phyloP scores from a whole-genome alignment of 35 echinoderm and acorn worm genomes.

The Holothuria glaberrima region DNA sequence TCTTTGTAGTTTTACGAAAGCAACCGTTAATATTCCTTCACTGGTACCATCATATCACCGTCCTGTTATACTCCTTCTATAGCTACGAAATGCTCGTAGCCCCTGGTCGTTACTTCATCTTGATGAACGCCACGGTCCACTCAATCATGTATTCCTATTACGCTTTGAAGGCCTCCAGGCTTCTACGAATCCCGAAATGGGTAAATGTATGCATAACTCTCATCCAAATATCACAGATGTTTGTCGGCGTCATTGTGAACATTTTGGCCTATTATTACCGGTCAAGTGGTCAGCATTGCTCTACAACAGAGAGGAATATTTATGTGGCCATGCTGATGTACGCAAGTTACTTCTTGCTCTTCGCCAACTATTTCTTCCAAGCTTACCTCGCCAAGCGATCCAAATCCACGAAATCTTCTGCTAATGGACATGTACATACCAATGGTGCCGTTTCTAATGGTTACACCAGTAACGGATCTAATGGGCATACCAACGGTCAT shows the following conservation, averaged over 20 bases:
- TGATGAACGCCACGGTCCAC: slow-evolving; percentile 83
- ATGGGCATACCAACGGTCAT: not conserved
- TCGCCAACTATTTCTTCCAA: slow-evolving; percentile 97
- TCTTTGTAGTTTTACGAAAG: slow-evolving; percentile 93
- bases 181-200: slow-evolving; percentile 76
- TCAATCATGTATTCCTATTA: slow-evolving; percentile 99
- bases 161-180: slow-evolving; percentile 66
- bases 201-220: slow-evolving; percentile 88
- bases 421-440: slow-evolving; percentile 47
- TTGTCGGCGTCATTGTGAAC: slow-evolving; percentile 81
- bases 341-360: slow-evolving; percentile 89
- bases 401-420: not conserved
- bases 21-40: slow-evolving; percentile 98
- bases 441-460: not conserved
- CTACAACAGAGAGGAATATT: slow-evolving; percentile 84
- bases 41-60: slow-evolving; percentile 97
- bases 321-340: slow-evolving; percentile 84
- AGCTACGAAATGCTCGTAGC: slow-evolving; percentile 78
- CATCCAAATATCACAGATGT: slow-evolving; percentile 94
- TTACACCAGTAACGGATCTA: slow-evolving; percentile 21
- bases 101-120: slow-evolving; percentile 87
- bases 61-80: slow-evolving; percentile 83
- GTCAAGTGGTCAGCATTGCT: slow-evolving; percentile 68
- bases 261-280: slow-evolving; percentile 68
- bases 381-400: slow-evolving; percentile 72